Conservation (phyloP, 1,140 invertebrate genomes). For the Sipha flava region DNA sequence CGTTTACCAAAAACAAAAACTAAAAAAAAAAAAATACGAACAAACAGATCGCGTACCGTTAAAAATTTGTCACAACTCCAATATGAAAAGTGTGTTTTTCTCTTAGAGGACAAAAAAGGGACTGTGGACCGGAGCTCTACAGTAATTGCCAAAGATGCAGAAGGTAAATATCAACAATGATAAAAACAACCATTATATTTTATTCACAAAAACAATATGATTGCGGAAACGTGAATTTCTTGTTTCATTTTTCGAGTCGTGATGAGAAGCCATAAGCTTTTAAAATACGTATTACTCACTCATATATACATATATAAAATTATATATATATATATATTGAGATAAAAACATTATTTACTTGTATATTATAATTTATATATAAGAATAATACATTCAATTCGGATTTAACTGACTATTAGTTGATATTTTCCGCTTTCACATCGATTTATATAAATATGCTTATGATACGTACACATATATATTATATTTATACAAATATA, state of each 20-base stretch:
- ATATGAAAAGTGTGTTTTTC: constrained; percentile 31
- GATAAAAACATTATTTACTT: too few relatives aligned
- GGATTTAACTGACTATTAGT: neutral
- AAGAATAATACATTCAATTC: neutral
- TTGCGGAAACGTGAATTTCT: neutral
- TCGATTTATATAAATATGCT: neutral
- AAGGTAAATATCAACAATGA: constrained; percentile 55
- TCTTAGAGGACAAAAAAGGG: constrained; percentile 72
- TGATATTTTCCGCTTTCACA: neutral
- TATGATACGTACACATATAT: neutral
- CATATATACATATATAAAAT: too few relatives aligned
- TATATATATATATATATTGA: too few relatives aligned
- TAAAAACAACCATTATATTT: constrained; percentile 5
- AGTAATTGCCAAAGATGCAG: constrained; percentile 86
- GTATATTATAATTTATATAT: too few relatives aligned
- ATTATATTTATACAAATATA: too few relatives aligned
- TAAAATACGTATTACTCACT: too few relatives aligned
- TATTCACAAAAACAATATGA: neutral
- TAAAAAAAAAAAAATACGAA: neutral
- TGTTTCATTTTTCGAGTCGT: neutral
- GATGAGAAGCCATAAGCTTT: too few relatives aligned
- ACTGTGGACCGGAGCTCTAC: constrained; percentile 86
- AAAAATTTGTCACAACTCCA: neutral
- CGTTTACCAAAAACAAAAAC: too few relatives aligned
- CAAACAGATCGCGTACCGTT: neutral